phyloP scores from a whole-genome alignment of 2,888 invertebrate species.

The Pandemis corylana region DNA sequence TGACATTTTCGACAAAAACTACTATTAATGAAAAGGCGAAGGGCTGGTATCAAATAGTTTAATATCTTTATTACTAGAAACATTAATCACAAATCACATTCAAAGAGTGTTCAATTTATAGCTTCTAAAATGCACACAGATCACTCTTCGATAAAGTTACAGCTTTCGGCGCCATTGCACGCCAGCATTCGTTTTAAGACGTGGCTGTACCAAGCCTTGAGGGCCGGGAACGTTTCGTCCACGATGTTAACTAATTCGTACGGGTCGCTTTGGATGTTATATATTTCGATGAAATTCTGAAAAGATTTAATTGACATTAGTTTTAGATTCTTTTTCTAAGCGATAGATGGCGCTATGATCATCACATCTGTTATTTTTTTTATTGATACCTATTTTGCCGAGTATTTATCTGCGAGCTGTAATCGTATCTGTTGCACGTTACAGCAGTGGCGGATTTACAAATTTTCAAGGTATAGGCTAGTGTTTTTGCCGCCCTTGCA shows the following conservation, averaged over 20 bases:
- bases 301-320: conserved; percentile 43
- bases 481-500: too few relatives aligned
- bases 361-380: too few relatives aligned
- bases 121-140: neutral
- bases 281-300: conserved; percentile 91
- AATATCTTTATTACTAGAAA: neutral
- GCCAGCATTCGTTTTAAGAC: conserved; percentile 80
- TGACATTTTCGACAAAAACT: too few relatives aligned
- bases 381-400: too few relatives aligned
- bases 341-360: too few relatives aligned
- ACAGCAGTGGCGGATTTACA: too few relatives aligned
- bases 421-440: too few relatives aligned
- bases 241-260: conserved; percentile 89
- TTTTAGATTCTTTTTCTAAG: too few relatives aligned
- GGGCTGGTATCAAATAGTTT: neutral
- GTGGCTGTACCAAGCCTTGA: conserved; percentile 80
- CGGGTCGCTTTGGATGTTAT: conserved; percentile 88
- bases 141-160: conserved; percentile 53
- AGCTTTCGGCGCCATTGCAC: conserved; percentile 68
- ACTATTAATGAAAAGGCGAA: too few relatives aligned
- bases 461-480: too few relatives aligned
- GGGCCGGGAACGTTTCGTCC: conserved; percentile 76
- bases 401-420: too few relatives aligned
- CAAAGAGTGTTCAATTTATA: neutral
- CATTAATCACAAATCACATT: conserved; percentile 35